Evolutionary conservation across 2,113 vertebrate species (phyloP), one percentile per base, ranked within the genome.

Genomic region (Anthoscopus minutus): DNA sequence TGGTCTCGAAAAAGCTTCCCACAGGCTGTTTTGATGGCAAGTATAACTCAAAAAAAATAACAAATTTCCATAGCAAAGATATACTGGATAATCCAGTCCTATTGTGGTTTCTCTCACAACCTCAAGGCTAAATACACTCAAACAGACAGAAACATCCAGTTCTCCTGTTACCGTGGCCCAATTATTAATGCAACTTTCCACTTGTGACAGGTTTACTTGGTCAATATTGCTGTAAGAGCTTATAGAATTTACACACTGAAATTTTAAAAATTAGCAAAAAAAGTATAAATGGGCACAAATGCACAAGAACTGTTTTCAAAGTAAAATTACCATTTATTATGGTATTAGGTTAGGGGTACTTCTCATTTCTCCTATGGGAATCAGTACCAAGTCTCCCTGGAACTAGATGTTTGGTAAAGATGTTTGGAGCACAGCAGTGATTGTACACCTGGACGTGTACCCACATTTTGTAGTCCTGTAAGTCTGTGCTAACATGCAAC

Each of bases 11-110:
- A 95, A 94, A 88, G 76, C 89, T 96, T 90, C 93, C 91, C 76
- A 93, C 81, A 92, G 95, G 87, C 88, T 95, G 86, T 97, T 96
- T 92, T 87, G 86, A 94, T 89, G 85, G 91, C 77, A 95, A 89
- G 71, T 73, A 69, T 35, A 93, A 81, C 6, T 1, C 21, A 60
- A 67, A 86, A 67, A 93, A 91, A 89, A 51, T 70, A 56, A 96
- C 76, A 90, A 91, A 94, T 96, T 96, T 94, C 89, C 91, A 96
- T 87, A 96, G 94, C 82, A 94, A 96, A 95, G 79, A 96, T 88
- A 93, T 28, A 85, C 38, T 33, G 81, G 79, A 94, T 92, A 85
- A 91, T 79, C 66, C 81, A 93, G 88, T 95, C 92, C 81, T 87
- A 86, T 88, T 35, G 1, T 72, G 71, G 89, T 76, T 89, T 73